Evolutionary conservation across 2,888 invertebrate species (phyloP), one percentile per base, ranked within the genome.

Genomic region (Scaptomyza flava): DNA sequence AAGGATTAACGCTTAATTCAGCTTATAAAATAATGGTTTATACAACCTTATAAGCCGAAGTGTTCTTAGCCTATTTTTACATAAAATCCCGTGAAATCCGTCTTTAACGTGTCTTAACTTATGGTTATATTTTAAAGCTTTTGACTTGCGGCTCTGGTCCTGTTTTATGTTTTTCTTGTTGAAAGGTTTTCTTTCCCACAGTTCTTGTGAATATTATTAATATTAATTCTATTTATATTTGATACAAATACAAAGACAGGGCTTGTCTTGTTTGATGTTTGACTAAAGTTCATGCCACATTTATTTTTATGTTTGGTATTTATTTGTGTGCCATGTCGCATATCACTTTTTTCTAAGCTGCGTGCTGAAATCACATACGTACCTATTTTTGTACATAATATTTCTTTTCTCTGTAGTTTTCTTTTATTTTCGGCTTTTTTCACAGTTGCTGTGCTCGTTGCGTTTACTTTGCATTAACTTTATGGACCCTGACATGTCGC

Each of bases 401-500:
- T 63, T 11, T 31, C 8, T 54, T 66, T 51, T 51, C 41, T 23
- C 43, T 23, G 61, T 64, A 46, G 58, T 65, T 65, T 65, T 42
- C 41, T 34, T 62, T 62, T 58, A 52, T 38, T 38, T 8, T 27
- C 6, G 27, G 11, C 27, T 41, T 45, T 43, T 12, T 42, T 42
- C 36, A 41, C 46, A 48, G 45, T 17, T 46, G 43, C 50, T 68
- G 41, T 51, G 33, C 38, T 45, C 47, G 14, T 36, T 50, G 47
- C 66, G 70, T 70, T 85, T 87, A 61, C 72, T 72, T 70, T 77
- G 79, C 82, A 81, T 82, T 82, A 83, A 72, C 79, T 83, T 87
- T 87, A 79, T 85, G 79, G 77, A 64, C 82, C 85, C 70, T 72
- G 77, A 75, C 72, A 72, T 70, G 63, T 53, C 68, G 64, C 67